phyloP scores from a whole-genome alignment of 2,888 invertebrate genomes.

The Amiota mariae region DNA sequence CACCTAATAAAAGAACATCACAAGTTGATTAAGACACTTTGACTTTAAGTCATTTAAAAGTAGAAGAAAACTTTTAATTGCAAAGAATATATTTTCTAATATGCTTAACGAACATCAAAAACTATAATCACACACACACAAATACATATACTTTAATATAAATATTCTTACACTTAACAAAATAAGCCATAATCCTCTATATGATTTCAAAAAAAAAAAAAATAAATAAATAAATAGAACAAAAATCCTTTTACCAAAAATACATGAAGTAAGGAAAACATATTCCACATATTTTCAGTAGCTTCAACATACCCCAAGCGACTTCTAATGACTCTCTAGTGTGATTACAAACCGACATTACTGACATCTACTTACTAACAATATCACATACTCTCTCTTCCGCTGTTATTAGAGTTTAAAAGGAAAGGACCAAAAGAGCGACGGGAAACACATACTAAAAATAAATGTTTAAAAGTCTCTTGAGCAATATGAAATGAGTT shows the following conservation, averaged over 20 bases:
- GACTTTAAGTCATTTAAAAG: background rate
- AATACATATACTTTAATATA: background rate
- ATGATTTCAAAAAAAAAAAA: no score
- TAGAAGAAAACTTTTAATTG: background rate
- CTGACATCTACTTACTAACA: constrained; percentile 14
- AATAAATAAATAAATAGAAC: no score
- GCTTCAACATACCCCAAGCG: constrained; percentile 47
- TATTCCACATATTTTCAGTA: constrained; percentile 3
- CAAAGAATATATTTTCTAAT: constrained; percentile 44
- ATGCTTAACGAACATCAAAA: constrained; percentile 54
- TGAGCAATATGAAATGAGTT: background rate
- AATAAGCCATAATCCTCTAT: no score
- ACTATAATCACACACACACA: background rate
- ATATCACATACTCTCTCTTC: background rate
- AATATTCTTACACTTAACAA: background rate
- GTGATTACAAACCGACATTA: constrained; percentile 50
- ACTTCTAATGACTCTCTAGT: constrained; percentile 61
- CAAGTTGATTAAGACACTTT: background rate
- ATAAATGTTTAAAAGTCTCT: constrained; percentile 45
- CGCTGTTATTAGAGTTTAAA: background rate
- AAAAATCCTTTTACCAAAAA: background rate
- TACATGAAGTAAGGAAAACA: constrained; percentile 37
- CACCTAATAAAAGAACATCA: constrained; percentile 1
- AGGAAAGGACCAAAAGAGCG: background rate
- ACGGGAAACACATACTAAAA: constrained; percentile 2